A percentile compares a stretch with the other conserved stretches of the same genome.
phyloP scores from a whole-genome alignment of 2,888 invertebrate genomes.

The Catocala nupta region DNA sequence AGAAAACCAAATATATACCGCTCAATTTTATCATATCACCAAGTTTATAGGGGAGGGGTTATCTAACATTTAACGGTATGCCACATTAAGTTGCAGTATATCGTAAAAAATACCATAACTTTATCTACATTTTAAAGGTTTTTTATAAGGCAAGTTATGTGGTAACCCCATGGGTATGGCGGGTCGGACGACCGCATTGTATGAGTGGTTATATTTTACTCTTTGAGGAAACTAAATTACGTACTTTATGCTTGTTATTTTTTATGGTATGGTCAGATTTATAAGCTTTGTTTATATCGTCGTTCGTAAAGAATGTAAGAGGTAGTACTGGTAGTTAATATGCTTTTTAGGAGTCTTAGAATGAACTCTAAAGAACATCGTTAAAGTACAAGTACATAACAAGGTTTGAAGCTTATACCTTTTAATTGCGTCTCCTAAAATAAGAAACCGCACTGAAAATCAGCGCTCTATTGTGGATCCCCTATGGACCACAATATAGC shows the following conservation, averaged over 20 bases:
- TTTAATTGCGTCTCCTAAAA: too few relatives aligned
- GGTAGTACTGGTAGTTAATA: background rate
- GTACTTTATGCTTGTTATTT: constrained; percentile 5
- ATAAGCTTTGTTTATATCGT: background rate
- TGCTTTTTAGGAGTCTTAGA: background rate
- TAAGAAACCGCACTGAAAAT: too few relatives aligned
- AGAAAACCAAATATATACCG: background rate
- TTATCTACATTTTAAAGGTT: constrained; percentile 45
- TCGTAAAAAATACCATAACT: constrained; percentile 35
- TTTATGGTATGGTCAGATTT: constrained; percentile 13
- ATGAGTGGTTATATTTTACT: constrained; percentile 16
- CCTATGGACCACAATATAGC: too few relatives aligned
- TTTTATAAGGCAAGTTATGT: constrained; percentile 43
- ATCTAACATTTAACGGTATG: constrained; percentile 34
- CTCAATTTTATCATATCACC: constrained; percentile 16
- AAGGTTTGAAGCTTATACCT: too few relatives aligned
- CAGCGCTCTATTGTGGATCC: too few relatives aligned
- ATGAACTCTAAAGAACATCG: background rate
- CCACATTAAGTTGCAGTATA: constrained; percentile 37
- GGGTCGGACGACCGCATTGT: constrained; percentile 25
- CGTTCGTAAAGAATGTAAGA: background rate
- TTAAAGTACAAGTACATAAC: too few relatives aligned
- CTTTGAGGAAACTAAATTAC: constrained; percentile 6
- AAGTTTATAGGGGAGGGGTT: constrained; percentile 21
- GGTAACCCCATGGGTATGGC: constrained; percentile 22